These are phyloP conservation scores for Automeris io DNA, from an alignment of 2,888 invertebrate genomes.

Conservation along the genomic window DNA sequence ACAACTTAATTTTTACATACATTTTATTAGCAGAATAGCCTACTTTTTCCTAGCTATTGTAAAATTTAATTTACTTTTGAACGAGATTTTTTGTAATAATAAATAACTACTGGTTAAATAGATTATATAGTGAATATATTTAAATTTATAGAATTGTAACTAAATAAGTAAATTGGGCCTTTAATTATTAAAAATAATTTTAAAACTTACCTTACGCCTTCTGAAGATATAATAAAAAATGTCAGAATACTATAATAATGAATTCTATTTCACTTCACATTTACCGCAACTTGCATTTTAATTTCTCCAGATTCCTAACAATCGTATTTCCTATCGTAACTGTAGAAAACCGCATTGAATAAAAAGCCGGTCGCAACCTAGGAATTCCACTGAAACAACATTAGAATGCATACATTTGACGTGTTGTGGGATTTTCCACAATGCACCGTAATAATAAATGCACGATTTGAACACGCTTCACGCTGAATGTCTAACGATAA, in stretches of 20 bases:
- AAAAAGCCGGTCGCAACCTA: conserved; percentile 37
- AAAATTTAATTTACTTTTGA: too few species aligned
- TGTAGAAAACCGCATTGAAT: conserved; percentile 35
- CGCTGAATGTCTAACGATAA: conserved; percentile 70
- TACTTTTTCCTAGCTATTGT: too few species aligned
- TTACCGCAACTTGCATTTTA: conserved; percentile 14
- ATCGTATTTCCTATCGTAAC: conserved; percentile 21
- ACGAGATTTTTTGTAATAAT: too few species aligned
- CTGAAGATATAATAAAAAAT: conserved; percentile 3
- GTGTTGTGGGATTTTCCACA: conserved; percentile 47
- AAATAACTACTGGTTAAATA: too few species aligned
- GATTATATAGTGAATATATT: too few species aligned
- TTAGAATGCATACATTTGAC: conserved; percentile 27
- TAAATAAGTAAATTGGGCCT: too few species aligned
- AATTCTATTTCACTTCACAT: conserved; percentile 27
- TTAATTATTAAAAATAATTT: too few species aligned
- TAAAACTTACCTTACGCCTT: conserved; percentile 22
- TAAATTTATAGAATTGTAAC: too few species aligned
- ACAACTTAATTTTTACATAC: background rate
- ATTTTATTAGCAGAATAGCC: too few species aligned
- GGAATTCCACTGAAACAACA: conserved; percentile 31
- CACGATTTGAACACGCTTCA: conserved; percentile 52
- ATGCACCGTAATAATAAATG: conserved; percentile 45
- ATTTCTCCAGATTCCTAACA: conserved; percentile 19
- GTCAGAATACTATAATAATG: conserved; percentile 3